Percentiles rank a stretch among this genome's conserved stretches.
Conservation (phyloP, 2,888 invertebrate species). For the Oligia fasciuncula region DNA sequence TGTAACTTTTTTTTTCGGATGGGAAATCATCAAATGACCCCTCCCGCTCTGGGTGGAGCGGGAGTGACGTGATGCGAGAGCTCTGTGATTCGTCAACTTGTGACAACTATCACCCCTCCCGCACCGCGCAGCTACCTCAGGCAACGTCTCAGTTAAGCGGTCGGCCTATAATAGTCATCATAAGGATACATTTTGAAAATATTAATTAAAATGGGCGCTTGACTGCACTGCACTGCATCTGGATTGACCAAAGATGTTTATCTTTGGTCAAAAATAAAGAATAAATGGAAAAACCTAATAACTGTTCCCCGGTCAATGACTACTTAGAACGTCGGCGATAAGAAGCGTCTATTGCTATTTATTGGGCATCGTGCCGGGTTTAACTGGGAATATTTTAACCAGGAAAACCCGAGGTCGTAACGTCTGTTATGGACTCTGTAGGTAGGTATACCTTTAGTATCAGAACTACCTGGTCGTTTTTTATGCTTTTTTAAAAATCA, state of each 20-base stretch:
- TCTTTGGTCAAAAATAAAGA: slow-evolving; percentile 29
- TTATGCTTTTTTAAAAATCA: neutral
- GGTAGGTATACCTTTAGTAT: neutral
- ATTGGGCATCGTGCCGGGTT: slow-evolving; percentile 38
- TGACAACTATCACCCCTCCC: too few relatives aligned
- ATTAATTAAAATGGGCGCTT: neutral
- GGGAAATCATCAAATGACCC: too few relatives aligned
- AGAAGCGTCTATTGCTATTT: slow-evolving; percentile 21
- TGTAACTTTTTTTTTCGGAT: too few relatives aligned
- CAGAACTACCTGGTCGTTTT: neutral
- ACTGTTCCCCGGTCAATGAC: slow-evolving; percentile 28
- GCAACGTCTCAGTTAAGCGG: too few relatives aligned
- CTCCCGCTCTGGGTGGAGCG: too few relatives aligned
- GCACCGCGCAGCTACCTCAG: too few relatives aligned
- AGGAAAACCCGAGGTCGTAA: slow-evolving; percentile 27
- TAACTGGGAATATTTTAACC: slow-evolving; percentile 38
- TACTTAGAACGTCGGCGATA: slow-evolving; percentile 34
- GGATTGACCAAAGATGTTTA: neutral
- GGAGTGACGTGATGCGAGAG: too few relatives aligned
- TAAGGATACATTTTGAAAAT: neutral
- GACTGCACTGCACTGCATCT: neutral
- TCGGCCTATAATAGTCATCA: neutral
- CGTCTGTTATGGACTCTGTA: neutral
- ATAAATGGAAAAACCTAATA: slow-evolving; percentile 28
- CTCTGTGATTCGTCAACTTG: too few relatives aligned